Conservation (phyloP, 2,888 invertebrate genomes). For the Ophion obscuratus region DNA sequence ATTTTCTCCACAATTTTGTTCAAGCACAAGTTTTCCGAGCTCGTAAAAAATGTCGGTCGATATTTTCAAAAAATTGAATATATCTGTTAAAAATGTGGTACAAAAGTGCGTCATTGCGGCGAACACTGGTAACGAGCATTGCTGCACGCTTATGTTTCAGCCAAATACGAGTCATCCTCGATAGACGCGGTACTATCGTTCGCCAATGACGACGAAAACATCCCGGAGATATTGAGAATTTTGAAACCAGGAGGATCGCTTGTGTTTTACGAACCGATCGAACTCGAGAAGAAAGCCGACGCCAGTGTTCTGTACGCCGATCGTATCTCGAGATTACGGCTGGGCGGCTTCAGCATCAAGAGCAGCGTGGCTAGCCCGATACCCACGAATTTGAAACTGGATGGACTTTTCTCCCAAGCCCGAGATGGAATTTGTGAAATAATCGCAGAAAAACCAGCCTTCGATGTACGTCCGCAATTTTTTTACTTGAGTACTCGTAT, state of each 20-base stretch:
- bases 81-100: background rate
- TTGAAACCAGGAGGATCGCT: slow-evolving; percentile 88
- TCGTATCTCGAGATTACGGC: slow-evolving; percentile 85
- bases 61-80: too few relatives aligned
- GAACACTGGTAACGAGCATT: background rate
- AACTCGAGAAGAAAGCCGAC: slow-evolving; percentile 70
- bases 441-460: slow-evolving; percentile 78
- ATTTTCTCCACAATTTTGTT: too few relatives aligned
- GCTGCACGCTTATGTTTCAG: slow-evolving; percentile 80
- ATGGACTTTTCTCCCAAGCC: slow-evolving; percentile 59
- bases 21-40: too few relatives aligned
- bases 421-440: slow-evolving; percentile 72
- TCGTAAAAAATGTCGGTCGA: too few relatives aligned
- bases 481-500: background rate
- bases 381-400: slow-evolving; percentile 52
- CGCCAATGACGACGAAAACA: slow-evolving; percentile 83
- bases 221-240: slow-evolving; percentile 86
- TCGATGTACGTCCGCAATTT: slow-evolving; percentile 73
- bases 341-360: slow-evolving; percentile 87
- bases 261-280: slow-evolving; percentile 84
- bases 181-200: slow-evolving; percentile 87
- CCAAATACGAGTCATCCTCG: slow-evolving; percentile 86
- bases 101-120: too few relatives aligned
- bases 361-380: slow-evolving; percentile 54
- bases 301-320: slow-evolving; percentile 74